A percentile compares a stretch with the other conserved stretches of the same genome.
phyloP scores from a whole-genome alignment of 2,797 vertebrate genomes.

The Acipenser oxyrinchus region DNA sequence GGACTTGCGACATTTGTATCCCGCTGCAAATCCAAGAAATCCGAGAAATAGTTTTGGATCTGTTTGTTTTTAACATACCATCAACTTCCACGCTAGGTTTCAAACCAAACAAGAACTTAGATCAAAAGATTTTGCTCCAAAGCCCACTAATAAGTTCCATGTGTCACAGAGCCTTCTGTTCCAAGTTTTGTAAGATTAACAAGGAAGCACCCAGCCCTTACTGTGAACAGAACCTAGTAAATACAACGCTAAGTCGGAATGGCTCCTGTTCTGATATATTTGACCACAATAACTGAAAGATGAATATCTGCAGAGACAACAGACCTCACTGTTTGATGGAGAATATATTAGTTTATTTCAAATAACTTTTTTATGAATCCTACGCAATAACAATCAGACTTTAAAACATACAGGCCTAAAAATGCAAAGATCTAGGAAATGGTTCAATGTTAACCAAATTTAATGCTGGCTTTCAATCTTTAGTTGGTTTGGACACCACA shows the following conservation, averaged over 20 bases:
- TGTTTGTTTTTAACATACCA: conserved; percentile 21
- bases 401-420: no score
- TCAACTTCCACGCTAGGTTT: conserved; percentile 18
- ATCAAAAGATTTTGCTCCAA: conserved; percentile 46
- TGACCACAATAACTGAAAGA: not conserved
- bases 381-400: no score
- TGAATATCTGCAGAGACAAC: no score
- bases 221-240: conserved; percentile 22
- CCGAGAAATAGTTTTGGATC: not conserved
- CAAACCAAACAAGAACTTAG: conserved; percentile 25
- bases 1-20: not conserved
- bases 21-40: not conserved
- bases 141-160: conserved; percentile 45
- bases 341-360: no score
- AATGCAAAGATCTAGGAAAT: no score
- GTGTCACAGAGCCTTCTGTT: conserved; percentile 37
- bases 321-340: no score
- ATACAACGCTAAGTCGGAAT: conserved; percentile 21
- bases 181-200: conserved; percentile 33
- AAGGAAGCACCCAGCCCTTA: conserved; percentile 15
- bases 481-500: no score
- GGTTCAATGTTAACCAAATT: no score
- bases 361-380: no score
- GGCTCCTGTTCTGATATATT: conserved; percentile 1
- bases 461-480: no score